Evolutionary conservation across 2,888 invertebrate species (phyloP), one percentile per base, ranked within the genome.

Genomic region (Cerceris rybyensis): DNA sequence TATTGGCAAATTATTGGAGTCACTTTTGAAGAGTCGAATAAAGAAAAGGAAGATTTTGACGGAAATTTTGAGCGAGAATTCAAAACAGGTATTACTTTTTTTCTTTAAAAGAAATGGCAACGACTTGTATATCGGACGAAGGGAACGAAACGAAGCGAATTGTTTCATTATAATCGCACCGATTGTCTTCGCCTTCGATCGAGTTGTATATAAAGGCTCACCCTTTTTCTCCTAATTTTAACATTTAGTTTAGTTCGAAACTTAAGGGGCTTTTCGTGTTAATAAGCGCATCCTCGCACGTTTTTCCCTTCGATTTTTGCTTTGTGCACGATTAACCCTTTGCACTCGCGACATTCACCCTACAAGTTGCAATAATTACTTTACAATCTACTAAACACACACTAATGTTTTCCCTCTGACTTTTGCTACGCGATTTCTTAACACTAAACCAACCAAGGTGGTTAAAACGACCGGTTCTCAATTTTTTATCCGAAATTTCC

Each of bases 161-260:
- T 46, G 46, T 11, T 46, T 11, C 9, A 46, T 46, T 8, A 46
- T 46, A 55, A 77, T 78, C 70, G 74, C 81, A 75, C 81, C 80
- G 74, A 80, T 78, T 78, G 81, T 80, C 80, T 81, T 80, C 80
- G 75, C 78, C 68, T 70, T 71, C 64, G 49, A 75, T 75, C 75
- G 75, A 79, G 79, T 39, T 57, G 66, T 66, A 66, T 14, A 66
- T 80, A 80, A 79, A 57, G 41, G 39, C 52, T 8, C 54, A 39
- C 16, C 9, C 8, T 6, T n/a, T 39, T 6, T 57, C 28, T 17
- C 73, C 50, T 11, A 64, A 49, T 52, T 70, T 65, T 78, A 70
- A 54, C 52, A 67, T 78, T 80, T 61, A 74, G 78, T 75, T 78
- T 64, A 60, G 59, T 57, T 60, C 52, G 55, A 16, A 11, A 55